A percentile compares a stretch with the other conserved stretches of the same genome.
Conservation (phyloP, 2,113 vertebrate species). For the Leptosomus discolor region DNA sequence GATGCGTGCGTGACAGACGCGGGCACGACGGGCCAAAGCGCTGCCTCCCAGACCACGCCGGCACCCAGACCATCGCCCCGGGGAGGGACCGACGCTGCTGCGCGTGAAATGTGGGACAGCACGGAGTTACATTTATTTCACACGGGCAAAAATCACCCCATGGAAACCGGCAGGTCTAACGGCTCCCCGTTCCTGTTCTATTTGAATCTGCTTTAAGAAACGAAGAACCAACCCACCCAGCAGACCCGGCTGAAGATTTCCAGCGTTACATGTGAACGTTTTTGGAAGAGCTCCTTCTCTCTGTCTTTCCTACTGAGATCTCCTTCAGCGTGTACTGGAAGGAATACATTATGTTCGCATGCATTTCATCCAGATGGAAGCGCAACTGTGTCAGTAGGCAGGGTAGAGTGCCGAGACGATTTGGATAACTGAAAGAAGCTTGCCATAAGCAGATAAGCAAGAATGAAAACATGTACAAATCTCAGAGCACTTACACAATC, state of each 20-base stretch:
- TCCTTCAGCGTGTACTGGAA: not conserved
- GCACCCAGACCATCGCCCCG: accelerated
- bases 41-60: accelerated
- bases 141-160: not conserved
- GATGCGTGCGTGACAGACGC: not conserved
- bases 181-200: not conserved
- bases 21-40: accelerated
- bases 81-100: not conserved
- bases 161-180: not conserved
- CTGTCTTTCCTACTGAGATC: not conserved
- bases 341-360: not conserved
- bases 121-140: not conserved
- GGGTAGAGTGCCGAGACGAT: not conserved
- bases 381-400: constrained; percentile 36
- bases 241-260: not conserved
- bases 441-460: constrained; percentile 62
- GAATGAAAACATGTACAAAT: constrained; percentile 20
- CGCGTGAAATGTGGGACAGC: accelerated
- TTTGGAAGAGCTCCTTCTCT: not conserved
- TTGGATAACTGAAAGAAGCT: constrained; percentile 54
- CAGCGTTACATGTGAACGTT: not conserved
- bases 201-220: not conserved
- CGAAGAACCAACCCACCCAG: not conserved
- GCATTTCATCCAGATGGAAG: constrained; percentile 37
- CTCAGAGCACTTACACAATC: not conserved